Percentiles rank a stretch among this genome's conserved stretches.
These are phyloP conservation scores for Anolis apletophallus DNA, from an alignment of 2,797 vertebrate species.

Conservation along the genomic window DNA sequence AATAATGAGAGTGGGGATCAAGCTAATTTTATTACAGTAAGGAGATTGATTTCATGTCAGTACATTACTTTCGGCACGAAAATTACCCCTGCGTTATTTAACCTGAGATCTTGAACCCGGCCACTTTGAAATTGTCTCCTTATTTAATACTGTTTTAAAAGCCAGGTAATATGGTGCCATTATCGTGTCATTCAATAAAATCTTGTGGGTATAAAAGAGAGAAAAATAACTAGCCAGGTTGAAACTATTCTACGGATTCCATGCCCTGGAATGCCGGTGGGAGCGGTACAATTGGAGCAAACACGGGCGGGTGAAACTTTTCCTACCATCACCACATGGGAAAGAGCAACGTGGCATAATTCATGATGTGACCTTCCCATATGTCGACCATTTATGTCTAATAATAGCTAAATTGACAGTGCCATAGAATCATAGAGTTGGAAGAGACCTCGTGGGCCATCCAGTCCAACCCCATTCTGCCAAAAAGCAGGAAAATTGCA, in stretches of 20 bases:
- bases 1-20: conserved; percentile 51
- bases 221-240: not conserved
- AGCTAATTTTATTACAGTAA: conserved; percentile 66
- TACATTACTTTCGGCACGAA: conserved; percentile 14
- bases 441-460: too few species aligned
- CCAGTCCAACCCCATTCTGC: too few species aligned
- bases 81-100: conserved; percentile 25
- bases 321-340: too few species aligned
- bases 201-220: not conserved
- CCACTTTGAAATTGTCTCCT: conserved; percentile 9
- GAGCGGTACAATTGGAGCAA: too few species aligned
- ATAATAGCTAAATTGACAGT: too few species aligned
- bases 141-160: not conserved
- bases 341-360: too few species aligned
- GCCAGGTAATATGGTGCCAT: not conserved
- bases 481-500: too few species aligned
- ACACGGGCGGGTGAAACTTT: too few species aligned
- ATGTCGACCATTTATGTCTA: too few species aligned
- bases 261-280: not conserved
- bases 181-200: not conserved
- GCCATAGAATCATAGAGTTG: too few species aligned
- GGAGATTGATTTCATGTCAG: conserved; percentile 66
- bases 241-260: not conserved
- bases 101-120: conserved; percentile 8
- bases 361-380: too few species aligned